These are phyloP conservation scores for Micromussa lordhowensis DNA, from an alignment of 92 coral and sea anemone genomes.

Conservation along the genomic window DNA sequence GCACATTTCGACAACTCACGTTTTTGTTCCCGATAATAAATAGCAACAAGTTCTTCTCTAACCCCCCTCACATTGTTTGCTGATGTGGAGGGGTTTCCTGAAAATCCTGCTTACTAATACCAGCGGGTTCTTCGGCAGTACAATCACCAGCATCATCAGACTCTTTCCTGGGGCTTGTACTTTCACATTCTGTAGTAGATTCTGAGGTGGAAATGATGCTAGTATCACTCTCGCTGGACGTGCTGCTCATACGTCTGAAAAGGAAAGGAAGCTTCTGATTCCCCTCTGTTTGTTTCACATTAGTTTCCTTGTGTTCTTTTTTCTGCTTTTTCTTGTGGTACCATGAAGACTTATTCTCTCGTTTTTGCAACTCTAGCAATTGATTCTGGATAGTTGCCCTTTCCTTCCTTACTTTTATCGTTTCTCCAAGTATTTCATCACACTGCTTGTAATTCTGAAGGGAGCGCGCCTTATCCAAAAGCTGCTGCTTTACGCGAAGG, in stretches of 20 bases:
- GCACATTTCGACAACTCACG: conserved; percentile 4
- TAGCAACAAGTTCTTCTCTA: background rate
- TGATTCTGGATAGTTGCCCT: conserved; percentile 37
- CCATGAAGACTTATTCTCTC: conserved; percentile 57
- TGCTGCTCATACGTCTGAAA: conserved; percentile 19
- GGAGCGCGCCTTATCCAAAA: conserved; percentile 47
- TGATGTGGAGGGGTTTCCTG: conserved; percentile 15
- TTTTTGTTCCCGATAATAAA: too few relatives aligned
- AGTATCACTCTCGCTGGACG: conserved; percentile 22
- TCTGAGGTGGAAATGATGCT: conserved; percentile 24
- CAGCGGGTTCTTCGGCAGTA: conserved; percentile 14
- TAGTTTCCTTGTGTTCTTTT: background rate
- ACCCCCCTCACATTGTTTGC: conserved; percentile 16
- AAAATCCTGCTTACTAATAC: too few relatives aligned
- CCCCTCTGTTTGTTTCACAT: background rate
- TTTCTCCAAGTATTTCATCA: conserved; percentile 54
- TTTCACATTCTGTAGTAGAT: conserved; percentile 2
- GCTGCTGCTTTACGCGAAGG: conserved; percentile 56
- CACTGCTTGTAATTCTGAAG: conserved; percentile 59
- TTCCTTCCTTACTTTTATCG: conserved; percentile 52
- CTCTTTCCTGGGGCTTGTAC: conserved; percentile 18
- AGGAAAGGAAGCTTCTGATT: background rate
- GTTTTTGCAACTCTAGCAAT: conserved; percentile 37
- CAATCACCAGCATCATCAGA: background rate
- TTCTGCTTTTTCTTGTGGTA: conserved; percentile 49